phyloP scores from a whole-genome alignment of 2,888 invertebrate genomes.

The Spicauda simplicius region DNA sequence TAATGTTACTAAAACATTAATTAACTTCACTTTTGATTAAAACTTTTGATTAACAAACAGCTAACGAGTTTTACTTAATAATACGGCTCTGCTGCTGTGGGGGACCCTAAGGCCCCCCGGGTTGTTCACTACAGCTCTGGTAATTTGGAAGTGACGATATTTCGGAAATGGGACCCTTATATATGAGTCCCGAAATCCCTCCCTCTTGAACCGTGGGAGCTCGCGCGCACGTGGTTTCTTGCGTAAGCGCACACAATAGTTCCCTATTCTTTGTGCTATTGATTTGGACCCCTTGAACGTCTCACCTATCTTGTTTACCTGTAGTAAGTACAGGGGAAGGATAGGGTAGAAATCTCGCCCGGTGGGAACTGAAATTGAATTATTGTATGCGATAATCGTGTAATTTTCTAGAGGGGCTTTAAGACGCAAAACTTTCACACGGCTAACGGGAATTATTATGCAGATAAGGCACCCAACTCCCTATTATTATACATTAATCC shows the following conservation, averaged over 20 bases:
- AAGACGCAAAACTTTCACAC: slow-evolving; percentile 72
- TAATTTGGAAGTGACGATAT: slow-evolving; percentile 69
- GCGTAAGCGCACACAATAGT: slow-evolving; percentile 77
- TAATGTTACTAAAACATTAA: slow-evolving; percentile 59
- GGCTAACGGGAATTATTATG: slow-evolving; percentile 63
- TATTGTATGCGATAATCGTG: slow-evolving; percentile 68
- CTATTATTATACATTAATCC: slow-evolving; percentile 13
- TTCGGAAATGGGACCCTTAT: slow-evolving; percentile 57
- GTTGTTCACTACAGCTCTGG: slow-evolving; percentile 60
- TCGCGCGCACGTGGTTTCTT: slow-evolving; percentile 76
- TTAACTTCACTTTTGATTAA: slow-evolving; percentile 54
- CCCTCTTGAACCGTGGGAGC: slow-evolving; percentile 74
- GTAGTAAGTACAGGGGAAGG: no score
- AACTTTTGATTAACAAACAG: slow-evolving; percentile 66
- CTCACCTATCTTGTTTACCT: slow-evolving; percentile 81
- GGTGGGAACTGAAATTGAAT: slow-evolving; percentile 81
- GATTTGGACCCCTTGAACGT: slow-evolving; percentile 77
- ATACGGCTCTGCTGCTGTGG: slow-evolving; percentile 50
- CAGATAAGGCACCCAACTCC: slow-evolving; percentile 21
- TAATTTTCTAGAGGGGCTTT: slow-evolving; percentile 66
- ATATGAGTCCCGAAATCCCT: slow-evolving; percentile 67
- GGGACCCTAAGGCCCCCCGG: slow-evolving; percentile 66
- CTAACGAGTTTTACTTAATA: slow-evolving; percentile 43
- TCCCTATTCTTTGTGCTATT: slow-evolving; percentile 74
- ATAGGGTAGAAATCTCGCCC: slow-evolving; percentile 76